Evolutionary conservation across 2,888 invertebrate species (phyloP).

Genomic region (Noctua janthe): DNA sequence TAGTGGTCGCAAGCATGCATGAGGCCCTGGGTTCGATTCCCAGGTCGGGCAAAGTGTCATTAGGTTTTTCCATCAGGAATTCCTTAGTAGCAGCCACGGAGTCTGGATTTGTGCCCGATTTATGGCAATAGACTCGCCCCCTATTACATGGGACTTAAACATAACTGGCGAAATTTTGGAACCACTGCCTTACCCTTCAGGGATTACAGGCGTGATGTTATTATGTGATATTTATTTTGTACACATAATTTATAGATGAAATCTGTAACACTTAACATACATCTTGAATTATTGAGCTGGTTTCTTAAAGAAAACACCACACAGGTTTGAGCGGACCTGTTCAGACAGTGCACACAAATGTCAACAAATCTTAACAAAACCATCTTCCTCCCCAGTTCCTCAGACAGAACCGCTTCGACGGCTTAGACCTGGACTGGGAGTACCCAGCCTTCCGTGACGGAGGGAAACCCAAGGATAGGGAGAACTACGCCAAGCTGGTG

Average conservation of each 20-base stretch:
- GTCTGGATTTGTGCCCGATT: too few species aligned
- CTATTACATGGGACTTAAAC: too few species aligned
- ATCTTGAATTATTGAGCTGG: not conserved
- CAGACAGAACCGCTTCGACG: constrained; percentile 97
- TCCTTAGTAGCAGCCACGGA: too few species aligned
- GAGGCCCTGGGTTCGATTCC: too few species aligned
- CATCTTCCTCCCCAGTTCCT: constrained; percentile 90
- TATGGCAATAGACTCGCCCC: too few species aligned
- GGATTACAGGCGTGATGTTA: too few species aligned
- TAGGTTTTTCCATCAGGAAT: too few species aligned
- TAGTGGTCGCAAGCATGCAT: too few species aligned
- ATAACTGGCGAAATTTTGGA: too few species aligned
- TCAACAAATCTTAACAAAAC: not conserved
- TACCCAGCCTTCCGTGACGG: constrained; percentile 96
- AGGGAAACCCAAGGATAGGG: constrained; percentile 94
- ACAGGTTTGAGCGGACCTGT: not conserved
- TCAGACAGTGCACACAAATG: not conserved
- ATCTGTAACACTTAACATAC: not conserved
- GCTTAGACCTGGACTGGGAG: constrained; percentile 98
- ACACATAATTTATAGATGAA: not conserved
- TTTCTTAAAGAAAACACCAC: not conserved
- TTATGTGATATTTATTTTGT: not conserved
- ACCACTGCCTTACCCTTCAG: too few species aligned
- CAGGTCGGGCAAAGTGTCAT: too few species aligned
- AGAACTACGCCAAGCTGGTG: constrained; percentile 96